Evolutionary conservation across 2,888 invertebrate species (phyloP).

Genomic region (Spisula solida): DNA sequence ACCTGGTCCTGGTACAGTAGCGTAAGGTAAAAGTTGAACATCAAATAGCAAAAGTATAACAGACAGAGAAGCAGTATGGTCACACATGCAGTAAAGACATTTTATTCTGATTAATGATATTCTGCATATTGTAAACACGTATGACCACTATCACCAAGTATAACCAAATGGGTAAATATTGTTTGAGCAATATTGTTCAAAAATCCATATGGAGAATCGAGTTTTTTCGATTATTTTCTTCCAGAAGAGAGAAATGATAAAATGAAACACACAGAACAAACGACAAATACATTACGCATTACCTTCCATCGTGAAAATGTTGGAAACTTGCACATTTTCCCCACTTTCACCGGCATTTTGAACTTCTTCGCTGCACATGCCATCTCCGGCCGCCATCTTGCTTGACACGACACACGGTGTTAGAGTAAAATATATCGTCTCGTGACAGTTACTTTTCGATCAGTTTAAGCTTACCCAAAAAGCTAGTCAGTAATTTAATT

Average conservation of each 20-base stretch:
- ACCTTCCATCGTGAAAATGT: conserved; percentile 70
- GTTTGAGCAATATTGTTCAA: neutral
- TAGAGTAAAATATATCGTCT: neutral
- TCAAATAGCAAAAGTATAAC: too few species aligned
- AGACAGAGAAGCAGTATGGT: too few species aligned
- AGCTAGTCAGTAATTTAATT: neutral
- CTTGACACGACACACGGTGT: conserved; percentile 65
- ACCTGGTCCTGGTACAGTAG: too few species aligned
- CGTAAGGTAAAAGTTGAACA: too few species aligned
- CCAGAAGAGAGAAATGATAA: neutral
- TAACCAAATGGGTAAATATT: neutral
- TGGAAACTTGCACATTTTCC: conserved; percentile 37
- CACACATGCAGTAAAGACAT: too few species aligned
- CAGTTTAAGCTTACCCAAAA: neutral
- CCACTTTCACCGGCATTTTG: conserved; percentile 50
- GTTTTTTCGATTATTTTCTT: neutral
- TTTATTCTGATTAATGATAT: too few species aligned
- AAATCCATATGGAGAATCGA: conserved; percentile 24
- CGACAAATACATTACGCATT: neutral
- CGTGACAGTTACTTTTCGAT: neutral
- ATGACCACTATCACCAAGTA: too few species aligned
- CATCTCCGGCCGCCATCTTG: conserved; percentile 71
- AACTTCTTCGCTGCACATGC: conserved; percentile 63
- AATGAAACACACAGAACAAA: neutral
- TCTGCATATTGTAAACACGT: too few species aligned